Evolutionary conservation across 1,140 invertebrate species (phyloP).

Genomic region (Pteromalus puparum): DNA sequence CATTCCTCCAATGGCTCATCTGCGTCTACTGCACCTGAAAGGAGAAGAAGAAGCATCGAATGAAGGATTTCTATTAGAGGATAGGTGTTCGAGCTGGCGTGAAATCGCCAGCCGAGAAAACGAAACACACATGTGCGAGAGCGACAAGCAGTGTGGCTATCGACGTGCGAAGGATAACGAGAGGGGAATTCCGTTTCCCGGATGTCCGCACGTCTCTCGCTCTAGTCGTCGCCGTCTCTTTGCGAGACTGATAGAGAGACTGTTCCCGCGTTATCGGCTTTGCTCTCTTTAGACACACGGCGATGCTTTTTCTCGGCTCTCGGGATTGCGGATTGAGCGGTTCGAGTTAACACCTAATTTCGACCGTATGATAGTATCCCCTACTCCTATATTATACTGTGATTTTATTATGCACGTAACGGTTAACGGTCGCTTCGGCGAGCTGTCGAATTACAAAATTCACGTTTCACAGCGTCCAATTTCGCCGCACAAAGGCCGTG

Average conservation of each 20-base stretch:
- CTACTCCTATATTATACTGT: no score
- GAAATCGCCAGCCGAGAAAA: not conserved
- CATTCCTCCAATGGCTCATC: not conserved
- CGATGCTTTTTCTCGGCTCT: not conserved
- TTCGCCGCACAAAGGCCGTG: no score
- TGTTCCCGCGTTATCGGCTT: not conserved
- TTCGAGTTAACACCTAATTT: not conserved
- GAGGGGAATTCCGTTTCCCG: slow-evolving; percentile 48
- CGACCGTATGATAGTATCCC: no score
- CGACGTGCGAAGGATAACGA: slow-evolving; percentile 35
- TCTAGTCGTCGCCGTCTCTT: not conserved
- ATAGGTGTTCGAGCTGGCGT: not conserved
- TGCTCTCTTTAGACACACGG: slow-evolving; percentile 7
- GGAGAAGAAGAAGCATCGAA: not conserved
- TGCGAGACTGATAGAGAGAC: not conserved
- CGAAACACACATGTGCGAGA: slow-evolving; percentile 3
- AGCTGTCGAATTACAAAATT: no score
- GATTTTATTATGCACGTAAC: no score
- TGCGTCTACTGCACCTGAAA: not conserved
- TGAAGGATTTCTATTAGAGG: not conserved
- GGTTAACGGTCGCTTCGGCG: no score
- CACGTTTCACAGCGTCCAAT: no score
- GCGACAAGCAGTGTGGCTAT: slow-evolving; percentile 4
- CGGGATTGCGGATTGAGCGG: not conserved
- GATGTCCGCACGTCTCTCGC: slow-evolving; percentile 42